phyloP scores from a whole-genome alignment of 2,797 vertebrate species.

The Anniella stebbinsi region DNA sequence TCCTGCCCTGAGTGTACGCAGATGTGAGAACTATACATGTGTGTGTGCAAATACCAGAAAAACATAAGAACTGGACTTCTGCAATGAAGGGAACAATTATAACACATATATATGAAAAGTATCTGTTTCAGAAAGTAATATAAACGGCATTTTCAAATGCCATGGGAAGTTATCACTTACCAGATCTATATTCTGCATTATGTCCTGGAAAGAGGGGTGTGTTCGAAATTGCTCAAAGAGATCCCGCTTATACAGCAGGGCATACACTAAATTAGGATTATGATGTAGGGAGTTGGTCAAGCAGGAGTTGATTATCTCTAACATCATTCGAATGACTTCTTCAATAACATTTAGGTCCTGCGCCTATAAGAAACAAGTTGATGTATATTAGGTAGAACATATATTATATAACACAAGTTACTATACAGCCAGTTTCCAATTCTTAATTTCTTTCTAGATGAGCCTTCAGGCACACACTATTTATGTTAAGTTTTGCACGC shows the following conservation, averaged over 20 bases:
- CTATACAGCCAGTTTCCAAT: slow-evolving; percentile 26
- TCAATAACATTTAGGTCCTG: slow-evolving; percentile 98
- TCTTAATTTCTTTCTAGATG: background rate
- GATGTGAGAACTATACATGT: background rate
- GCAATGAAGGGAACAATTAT: background rate
- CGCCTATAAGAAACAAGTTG: slow-evolving; percentile 80
- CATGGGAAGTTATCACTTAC: slow-evolving; percentile 79
- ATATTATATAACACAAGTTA: background rate
- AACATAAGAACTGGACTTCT: background rate
- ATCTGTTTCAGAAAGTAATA: background rate
- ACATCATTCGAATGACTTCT: slow-evolving; percentile 98
- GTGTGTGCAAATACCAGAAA: background rate
- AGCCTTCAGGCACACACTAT: background rate
- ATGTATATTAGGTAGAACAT: slow-evolving; percentile 29
- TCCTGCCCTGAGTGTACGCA: background rate
- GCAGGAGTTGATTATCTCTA: slow-evolving; percentile 99
- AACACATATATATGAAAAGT: background rate
- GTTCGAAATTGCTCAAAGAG: slow-evolving; percentile 96
- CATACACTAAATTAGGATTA: slow-evolving; percentile 97
- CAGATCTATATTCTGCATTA: slow-evolving; percentile 98
- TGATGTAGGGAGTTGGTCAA: slow-evolving; percentile 94
- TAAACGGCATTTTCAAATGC: background rate
- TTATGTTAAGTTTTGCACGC: background rate
- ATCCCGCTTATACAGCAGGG: slow-evolving; percentile 95
- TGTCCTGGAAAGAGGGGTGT: slow-evolving; percentile 97